Conservation (phyloP, 2,113 vertebrate genomes). For the Neotoma lepida region DNA sequence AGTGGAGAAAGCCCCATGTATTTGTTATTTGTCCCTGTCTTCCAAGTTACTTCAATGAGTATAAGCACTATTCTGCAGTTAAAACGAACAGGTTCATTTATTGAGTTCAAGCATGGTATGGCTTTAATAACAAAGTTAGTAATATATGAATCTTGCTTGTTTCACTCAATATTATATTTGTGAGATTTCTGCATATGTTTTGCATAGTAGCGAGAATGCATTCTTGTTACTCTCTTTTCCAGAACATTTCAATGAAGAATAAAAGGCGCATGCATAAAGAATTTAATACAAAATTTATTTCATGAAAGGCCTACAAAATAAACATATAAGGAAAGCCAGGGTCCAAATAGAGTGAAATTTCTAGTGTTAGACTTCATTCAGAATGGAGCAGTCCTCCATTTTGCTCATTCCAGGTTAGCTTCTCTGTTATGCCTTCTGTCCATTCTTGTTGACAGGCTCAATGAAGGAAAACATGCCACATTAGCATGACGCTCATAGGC, state of each 20-base stretch:
- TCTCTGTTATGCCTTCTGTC: neutral
- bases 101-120: neutral
- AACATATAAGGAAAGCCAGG: neutral
- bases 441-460: neutral
- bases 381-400: neutral
- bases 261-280: neutral
- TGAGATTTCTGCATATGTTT: neutral
- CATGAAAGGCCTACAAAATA: neutral
- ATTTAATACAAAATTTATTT: neutral
- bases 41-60: accelerated
- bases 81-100: neutral
- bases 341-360: neutral
- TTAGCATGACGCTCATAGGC: accelerated
- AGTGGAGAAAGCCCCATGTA: neutral
- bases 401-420: neutral
- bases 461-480: neutral
- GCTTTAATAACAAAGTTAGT: neutral
- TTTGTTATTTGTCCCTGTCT: neutral
- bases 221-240: neutral
- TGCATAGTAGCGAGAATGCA: neutral
- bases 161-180: neutral
- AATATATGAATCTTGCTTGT: neutral
- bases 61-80: neutral
- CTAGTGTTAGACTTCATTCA: neutral
- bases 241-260: neutral